A percentile compares a stretch with the other conserved stretches of the same genome.
phyloP scores from a whole-genome alignment of 2,888 invertebrate genomes.

The Phengaris arion region DNA sequence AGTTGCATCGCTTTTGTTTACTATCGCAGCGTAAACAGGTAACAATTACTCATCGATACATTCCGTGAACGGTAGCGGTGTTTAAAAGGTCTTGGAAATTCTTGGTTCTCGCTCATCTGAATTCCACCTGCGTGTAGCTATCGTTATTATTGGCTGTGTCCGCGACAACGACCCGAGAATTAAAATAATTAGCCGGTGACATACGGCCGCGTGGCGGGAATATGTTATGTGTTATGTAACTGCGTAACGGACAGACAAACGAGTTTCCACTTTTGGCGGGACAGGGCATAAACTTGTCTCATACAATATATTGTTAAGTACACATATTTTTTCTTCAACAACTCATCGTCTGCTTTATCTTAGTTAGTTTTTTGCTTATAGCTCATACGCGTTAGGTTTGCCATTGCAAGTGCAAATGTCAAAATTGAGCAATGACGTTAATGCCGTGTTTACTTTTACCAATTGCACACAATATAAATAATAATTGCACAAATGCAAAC shows the following conservation, averaged over 20 bases:
- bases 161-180: conserved; percentile 62
- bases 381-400: too few relatives aligned
- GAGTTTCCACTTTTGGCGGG: neutral
- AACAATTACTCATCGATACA: conserved; percentile 32
- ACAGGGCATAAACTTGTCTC: neutral
- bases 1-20: neutral
- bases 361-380: too few relatives aligned
- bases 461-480: too few relatives aligned
- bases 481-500: too few relatives aligned
- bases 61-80: conserved; percentile 30
- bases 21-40: conserved; percentile 15
- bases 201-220: conserved; percentile 48
- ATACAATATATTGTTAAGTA: too few relatives aligned
- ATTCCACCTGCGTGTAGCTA: conserved; percentile 57
- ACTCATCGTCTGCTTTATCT: too few relatives aligned
- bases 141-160: conserved; percentile 60
- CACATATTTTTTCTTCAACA: too few relatives aligned
- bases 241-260: conserved; percentile 34
- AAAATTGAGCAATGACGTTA: too few relatives aligned
- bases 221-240: conserved; percentile 42
- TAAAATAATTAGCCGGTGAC: conserved; percentile 70
- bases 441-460: too few relatives aligned
- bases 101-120: conserved; percentile 50
- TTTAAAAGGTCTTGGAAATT: conserved; percentile 37
- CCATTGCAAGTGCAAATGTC: too few relatives aligned